Evolutionary conservation across 2,888 invertebrate species (phyloP), one percentile per base, ranked within the genome.

Genomic region (Junonia oenone): DNA sequence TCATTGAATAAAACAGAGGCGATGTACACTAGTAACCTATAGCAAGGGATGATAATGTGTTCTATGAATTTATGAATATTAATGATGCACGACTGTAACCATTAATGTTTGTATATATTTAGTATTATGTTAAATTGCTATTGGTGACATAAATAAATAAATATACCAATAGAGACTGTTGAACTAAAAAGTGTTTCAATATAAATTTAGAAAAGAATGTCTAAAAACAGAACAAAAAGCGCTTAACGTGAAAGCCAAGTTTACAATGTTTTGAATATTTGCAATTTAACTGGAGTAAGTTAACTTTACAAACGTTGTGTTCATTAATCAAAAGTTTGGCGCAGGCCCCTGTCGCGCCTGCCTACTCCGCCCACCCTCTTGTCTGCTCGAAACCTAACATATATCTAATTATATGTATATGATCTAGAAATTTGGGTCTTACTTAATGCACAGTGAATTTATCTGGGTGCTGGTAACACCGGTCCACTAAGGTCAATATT

Each of bases 321-420:
- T 87, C 88, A 90, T 90, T 90, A 89, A 89, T 90, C 90, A 90
- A 89, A 90, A 90, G 86, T 90, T 90, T 87, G 83, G 85, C 87
- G 86, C 89, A 86, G 81, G 73, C 76, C 79, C 81, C 79, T 75
- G 63, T 68, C 68, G 65, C 72, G 67, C 70, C 68, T 68, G 69
- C 70, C 73, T 64, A 66, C 69, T 63, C 69, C 68, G 63, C 73
- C 79, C 79, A 79, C 79, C 82, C 81, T 78, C 78, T 74, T 73
- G 78, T 78, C 73, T 69, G 67, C 63, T 69, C 63, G 67, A 63
- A 62, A 69, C 64, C 71, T 68, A 66, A 71, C 54, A 59, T 63
- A 70, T 55, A 63, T 62, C 56, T 56, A 37, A 59, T 51, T n/a
- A 57, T 55, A 61, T 62, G 47, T 50, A 64, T 58, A 56, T 63